Base-by-base conservation (phyloP, 2,888 invertebrate species). In the Ichneumoninae sp. region DNA sequence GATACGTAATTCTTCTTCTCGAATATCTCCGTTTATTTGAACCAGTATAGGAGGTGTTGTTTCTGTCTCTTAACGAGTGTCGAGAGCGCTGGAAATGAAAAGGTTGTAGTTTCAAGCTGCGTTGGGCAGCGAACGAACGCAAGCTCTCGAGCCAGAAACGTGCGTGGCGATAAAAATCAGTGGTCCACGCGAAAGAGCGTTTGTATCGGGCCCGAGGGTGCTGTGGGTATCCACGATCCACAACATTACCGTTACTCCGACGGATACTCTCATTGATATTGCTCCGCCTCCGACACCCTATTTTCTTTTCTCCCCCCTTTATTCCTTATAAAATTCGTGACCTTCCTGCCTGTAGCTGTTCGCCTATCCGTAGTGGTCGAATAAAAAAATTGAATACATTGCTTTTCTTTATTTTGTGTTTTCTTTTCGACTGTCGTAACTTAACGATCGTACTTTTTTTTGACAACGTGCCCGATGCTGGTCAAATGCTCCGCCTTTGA, bases 131-230 rank as follows among this genome's bases (percentile, higher is more conserved):
- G 40, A 82, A 57, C 57, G 57, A 57, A 57, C 26, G 26, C 36
- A 26, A 57, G 57, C 22, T 22, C 22, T 89, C 76, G 86, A 52
- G 76, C 44, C 80, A 86, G 82, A 84, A 85, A 84, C 76, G 75
- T 79, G 82, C 47, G 75, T 82, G 80, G 69, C 79, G 88, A 89
- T 89, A 89, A 90, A 89, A 90, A 90, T 90, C 90, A 89, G 89
- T 88, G 87, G 87, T 87, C 88, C 86, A 87, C 83, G 86, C 84
- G 86, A 87, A 85, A 88, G 81, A 82, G 83, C 81, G 76, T 72
- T 74, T 82, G 65, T 80, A 88, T 86, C 54, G 82, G 82, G 69
- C 89, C 76, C 88, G 68, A 13, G 88, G 87, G 88, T 79, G 86
- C 86, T 84, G 86, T 89, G 44, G 44, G 62, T 70, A 47, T 19